Evolutionary conservation across 2,113 vertebrate genomes (phyloP), one percentile per base, ranked within the genome.

Genomic region (Tyto alba): DNA sequence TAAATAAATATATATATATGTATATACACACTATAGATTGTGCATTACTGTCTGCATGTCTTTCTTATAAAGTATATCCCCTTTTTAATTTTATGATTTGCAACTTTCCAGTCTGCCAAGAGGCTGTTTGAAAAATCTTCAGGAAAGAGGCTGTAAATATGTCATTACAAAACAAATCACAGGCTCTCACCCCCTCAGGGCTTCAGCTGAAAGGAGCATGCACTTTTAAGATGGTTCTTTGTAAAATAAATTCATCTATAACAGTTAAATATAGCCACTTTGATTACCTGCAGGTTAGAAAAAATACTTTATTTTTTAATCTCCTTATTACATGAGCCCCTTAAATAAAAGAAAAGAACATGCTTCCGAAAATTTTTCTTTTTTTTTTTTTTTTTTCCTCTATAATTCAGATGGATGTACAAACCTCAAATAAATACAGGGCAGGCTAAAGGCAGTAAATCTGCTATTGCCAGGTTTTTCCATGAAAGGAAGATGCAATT

Each of bases 91-190:
- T 41, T 47, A 2, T 29, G 30, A 32, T 76, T 90, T 90, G 41
- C n/a, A 72, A 2, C 71, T 80, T 81, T 25, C 36, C 29, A 84
- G 34, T 5, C 47, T 90, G 63, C 47, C 19, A 52, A 55, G 52
- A 60, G 25, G 17, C 43, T 89, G 41, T 56, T 72, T 38, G 36
- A 60, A 43, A 88, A 68, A 71, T 64, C 40, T 68, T 64, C 32
- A 68, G 73, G 52, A 71, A 68, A 72, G 38, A 40, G 21, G 36
- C 76, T 93, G 56, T 88, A 93, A 96, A 81, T 78, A 20, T 22
- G 60, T 94, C 66, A 89, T 85, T 92, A 89, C 32, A 72, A 83
- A 88, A 50, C 73, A 87, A 93, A 95, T 96, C 69, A 78, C 47
- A 52, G 80, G n/a, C 57, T 88, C 55, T 87, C 29, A 53, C 26